Conservation (phyloP, 2,888 invertebrate species). For the Pseudoips prasinana region DNA sequence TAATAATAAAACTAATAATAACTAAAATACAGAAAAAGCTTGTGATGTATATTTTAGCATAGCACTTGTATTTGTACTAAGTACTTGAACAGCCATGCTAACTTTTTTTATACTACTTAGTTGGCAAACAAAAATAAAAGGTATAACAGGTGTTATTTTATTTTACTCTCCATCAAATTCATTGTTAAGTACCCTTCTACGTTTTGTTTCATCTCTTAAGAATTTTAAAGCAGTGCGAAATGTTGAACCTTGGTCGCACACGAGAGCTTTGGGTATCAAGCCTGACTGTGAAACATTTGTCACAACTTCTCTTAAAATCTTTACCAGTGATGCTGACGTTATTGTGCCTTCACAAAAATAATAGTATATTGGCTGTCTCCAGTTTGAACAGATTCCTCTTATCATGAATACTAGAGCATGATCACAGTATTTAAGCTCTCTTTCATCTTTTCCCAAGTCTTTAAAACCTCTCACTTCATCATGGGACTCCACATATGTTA, state of each 20-base stretch:
- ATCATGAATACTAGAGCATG: conserved; percentile 31
- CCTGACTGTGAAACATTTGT: conserved; percentile 14
- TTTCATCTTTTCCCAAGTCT: conserved; percentile 12
- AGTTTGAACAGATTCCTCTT: conserved; percentile 16
- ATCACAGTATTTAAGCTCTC: conserved; percentile 12
- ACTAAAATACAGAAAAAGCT: neutral
- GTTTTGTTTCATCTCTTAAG: conserved; percentile 7
- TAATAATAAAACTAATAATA: no score
- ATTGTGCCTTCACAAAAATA: conserved; percentile 31
- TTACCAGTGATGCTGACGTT: conserved; percentile 15
- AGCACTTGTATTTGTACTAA: conserved; percentile 6
- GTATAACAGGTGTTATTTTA: conserved; percentile 3
- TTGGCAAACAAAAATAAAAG: conserved; percentile 7
- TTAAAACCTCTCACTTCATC: conserved; percentile 20
- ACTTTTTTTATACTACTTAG: conserved; percentile 3
- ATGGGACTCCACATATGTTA: conserved; percentile 15
- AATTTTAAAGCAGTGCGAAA: conserved; percentile 21
- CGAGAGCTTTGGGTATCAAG: conserved; percentile 18
- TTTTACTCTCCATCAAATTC: neutral
- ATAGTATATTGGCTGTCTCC: conserved; percentile 22
- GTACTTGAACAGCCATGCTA: conserved; percentile 4
- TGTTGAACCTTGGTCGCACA: conserved; percentile 31
- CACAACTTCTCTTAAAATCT: conserved; percentile 24
- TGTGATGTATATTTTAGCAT: conserved; percentile 10
- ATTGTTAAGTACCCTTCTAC: neutral